phyloP scores from a whole-genome alignment of 2,113 vertebrate genomes.

The Danionella cerebrum region DNA sequence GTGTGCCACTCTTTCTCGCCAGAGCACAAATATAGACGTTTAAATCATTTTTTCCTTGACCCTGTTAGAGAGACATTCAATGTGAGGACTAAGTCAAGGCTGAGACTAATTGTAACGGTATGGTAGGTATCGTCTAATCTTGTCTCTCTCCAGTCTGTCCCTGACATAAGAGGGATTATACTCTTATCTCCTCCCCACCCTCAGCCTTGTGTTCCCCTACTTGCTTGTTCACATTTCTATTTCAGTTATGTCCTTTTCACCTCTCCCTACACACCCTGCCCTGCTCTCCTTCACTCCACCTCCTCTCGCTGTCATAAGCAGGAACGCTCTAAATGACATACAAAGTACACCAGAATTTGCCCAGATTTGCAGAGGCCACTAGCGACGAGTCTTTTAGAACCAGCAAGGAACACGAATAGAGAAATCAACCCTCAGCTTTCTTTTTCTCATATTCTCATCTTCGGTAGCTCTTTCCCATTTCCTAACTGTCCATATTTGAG shows the following conservation, averaged over 20 bases:
- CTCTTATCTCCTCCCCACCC: slow-evolving; percentile 59
- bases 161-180: slow-evolving; percentile 63
- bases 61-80: slow-evolving; percentile 63
- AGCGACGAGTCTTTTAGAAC: slow-evolving; percentile 66
- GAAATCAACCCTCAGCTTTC: slow-evolving; percentile 17
- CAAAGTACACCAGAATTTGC: slow-evolving; percentile 78
- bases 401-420: slow-evolving; percentile 27
- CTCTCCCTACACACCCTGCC: slow-evolving; percentile 26
- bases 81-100: slow-evolving; percentile 55
- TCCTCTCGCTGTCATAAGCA: slow-evolving; percentile 61
- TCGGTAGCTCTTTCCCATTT: slow-evolving; percentile 30
- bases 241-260: slow-evolving; percentile 53
- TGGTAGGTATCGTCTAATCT: slow-evolving; percentile 58
- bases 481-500: slow-evolving; percentile 51
- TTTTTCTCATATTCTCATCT: slow-evolving; percentile 10
- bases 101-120: slow-evolving; percentile 65
- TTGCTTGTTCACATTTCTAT: slow-evolving; percentile 62
- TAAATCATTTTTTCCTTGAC: slow-evolving; percentile 79
- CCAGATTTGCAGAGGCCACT: slow-evolving; percentile 75
- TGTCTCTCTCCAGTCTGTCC: slow-evolving; percentile 38
- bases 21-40: slow-evolving; percentile 65
- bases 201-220: slow-evolving; percentile 38
- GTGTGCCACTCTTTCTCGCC: slow-evolving; percentile 55
- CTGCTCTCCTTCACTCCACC: slow-evolving; percentile 30
- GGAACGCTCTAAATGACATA: slow-evolving; percentile 69